Evolutionary conservation across 1,140 invertebrate genomes (phyloP).

Genomic region (Diprion similis): DNA sequence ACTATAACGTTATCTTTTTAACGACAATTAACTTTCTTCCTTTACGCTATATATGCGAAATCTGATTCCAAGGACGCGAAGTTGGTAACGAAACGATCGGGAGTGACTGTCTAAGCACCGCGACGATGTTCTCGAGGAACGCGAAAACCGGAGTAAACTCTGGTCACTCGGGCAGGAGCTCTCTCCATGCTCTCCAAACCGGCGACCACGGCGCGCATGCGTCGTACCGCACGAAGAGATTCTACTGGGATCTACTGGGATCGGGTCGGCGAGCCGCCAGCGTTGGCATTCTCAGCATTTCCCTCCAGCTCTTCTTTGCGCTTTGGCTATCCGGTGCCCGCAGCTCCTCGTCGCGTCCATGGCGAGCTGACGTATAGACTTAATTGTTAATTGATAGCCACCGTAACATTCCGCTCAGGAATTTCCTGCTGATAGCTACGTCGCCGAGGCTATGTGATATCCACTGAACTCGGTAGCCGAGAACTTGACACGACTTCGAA

Average conservation of each 20-base stretch:
- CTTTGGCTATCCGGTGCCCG: too few species aligned
- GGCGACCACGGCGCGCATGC: slow-evolving; percentile 41
- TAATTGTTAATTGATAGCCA: slow-evolving; percentile 2
- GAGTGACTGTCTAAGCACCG: neutral
- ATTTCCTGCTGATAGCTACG: neutral
- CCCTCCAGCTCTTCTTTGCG: slow-evolving; percentile 29
- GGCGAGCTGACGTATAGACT: neutral
- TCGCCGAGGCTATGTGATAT: too few species aligned
- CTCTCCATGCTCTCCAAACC: slow-evolving; percentile 51
- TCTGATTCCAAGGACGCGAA: neutral
- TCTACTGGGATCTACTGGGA: slow-evolving; percentile 5
- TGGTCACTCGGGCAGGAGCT: slow-evolving; percentile 54
- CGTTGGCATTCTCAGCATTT: slow-evolving; percentile 47
- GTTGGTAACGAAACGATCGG: neutral
- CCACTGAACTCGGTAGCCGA: too few species aligned
- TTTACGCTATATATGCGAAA: neutral
- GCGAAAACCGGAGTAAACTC: slow-evolving; percentile 55
- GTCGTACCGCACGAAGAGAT: slow-evolving; percentile 30
- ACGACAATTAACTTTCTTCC: too few species aligned
- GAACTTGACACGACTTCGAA: too few species aligned
- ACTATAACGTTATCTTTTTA: too few species aligned
- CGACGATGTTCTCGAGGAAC: slow-evolving; percentile 47
- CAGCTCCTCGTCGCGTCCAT: neutral
- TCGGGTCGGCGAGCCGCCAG: slow-evolving; percentile 29
- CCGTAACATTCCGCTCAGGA: neutral